Evolutionary conservation across 2,888 invertebrate species (phyloP).

Genomic region (Philhelius pedissequus): DNA sequence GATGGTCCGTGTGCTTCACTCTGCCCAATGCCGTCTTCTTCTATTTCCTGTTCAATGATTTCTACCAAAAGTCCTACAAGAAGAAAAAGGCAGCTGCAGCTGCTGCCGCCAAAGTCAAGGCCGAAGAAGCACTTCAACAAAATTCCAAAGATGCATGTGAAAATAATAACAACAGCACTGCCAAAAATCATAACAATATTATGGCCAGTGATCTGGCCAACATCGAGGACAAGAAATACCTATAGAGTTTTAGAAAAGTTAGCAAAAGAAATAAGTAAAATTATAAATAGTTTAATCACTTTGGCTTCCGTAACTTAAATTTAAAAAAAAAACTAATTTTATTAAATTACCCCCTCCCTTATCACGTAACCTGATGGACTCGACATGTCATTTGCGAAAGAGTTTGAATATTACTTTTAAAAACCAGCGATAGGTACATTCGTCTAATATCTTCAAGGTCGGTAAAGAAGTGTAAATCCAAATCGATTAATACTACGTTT

Average conservation of each 20-base stretch:
- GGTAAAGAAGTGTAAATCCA: neutral
- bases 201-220: neutral
- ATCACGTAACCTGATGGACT: neutral
- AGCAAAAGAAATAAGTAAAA: slow-evolving; percentile 28
- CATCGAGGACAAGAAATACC: slow-evolving; percentile 41
- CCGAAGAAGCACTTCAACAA: slow-evolving; percentile 54
- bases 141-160: slow-evolving; percentile 64
- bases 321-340: neutral
- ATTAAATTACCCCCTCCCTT: neutral
- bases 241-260: slow-evolving; percentile 40
- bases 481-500: too few species aligned
- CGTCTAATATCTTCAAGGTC: neutral
- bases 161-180: slow-evolving; percentile 72
- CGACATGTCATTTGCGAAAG: neutral
- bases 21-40: slow-evolving; percentile 95
- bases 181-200: slow-evolving; percentile 71
- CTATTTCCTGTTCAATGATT: slow-evolving; percentile 94
- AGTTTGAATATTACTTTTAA: neutral
- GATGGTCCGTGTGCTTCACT: slow-evolving; percentile 89
- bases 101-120: slow-evolving; percentile 63
- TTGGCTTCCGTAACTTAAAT: slow-evolving; percentile 59
- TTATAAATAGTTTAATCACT: slow-evolving; percentile 43
- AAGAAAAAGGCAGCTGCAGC: slow-evolving; percentile 73
- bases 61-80: slow-evolving; percentile 89
- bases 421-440: neutral